Base-by-base conservation (phyloP, 2,797 vertebrate species). In the Mormyrops boulengeri region DNA sequence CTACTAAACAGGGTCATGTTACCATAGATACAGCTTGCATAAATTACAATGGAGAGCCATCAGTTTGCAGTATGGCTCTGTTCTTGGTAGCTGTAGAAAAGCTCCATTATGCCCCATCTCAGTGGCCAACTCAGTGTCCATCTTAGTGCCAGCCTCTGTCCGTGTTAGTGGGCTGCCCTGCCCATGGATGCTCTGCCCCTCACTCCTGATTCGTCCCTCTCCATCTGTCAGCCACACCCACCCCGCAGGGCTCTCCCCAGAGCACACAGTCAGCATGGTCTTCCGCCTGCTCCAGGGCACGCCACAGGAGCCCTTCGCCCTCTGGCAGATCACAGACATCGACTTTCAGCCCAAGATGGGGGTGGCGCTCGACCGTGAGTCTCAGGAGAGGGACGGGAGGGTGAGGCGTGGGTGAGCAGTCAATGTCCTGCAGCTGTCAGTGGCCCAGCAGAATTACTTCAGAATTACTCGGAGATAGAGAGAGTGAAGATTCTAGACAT, bases 301-400 rank as follows among this genome's bases (percentile, higher is more conserved):
- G 0, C 96, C 97, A 26, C 95, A 92, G 7, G 97, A 99, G 90
- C 95, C 97, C 52, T 99, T 99, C 0, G 96, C 97, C 0, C 94
- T 99, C 34, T 99, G 98, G 98, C 98, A 99, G 93, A 93, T 99
- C 92, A 97, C 96, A 0, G 96, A 98, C 0, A 95, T 96, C 80
- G 97, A 98, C 93, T 98, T 97, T 94, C 97, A 97, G 95, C 98
- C 98, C 0, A 95, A 97, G 88, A 96, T 98, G 89, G 97, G 98
- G 1, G 92, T 99, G 11, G 96, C 97, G 88, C 94, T 99, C 41
- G 96, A 99, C 73, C 95, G 98, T 99, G 95, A 97, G 97, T 90
- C 22, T 41, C n/a, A 1, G 34, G 50, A 19, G 14, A 73, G 38
- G n/a, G 57, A 7, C 1, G 69, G 22, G 19, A 19, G 41, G 11